Evolutionary conservation across 2,888 invertebrate species (phyloP).

Genomic region (Drosophila cognata): DNA sequence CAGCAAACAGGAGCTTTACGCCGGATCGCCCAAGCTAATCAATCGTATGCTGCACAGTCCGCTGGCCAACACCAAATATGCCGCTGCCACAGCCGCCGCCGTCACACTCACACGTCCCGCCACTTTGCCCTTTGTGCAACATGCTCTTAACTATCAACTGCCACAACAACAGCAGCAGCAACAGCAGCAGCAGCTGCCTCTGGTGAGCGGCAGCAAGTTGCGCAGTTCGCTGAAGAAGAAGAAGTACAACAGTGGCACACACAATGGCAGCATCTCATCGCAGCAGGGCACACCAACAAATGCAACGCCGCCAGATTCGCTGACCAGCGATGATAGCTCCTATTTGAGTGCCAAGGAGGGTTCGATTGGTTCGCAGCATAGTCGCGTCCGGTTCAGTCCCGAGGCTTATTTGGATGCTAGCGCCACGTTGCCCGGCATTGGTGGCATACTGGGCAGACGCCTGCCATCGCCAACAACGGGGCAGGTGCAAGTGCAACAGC

Average conservation of each 20-base stretch:
- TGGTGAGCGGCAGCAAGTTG: constrained; percentile 86
- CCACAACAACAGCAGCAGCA: constrained; percentile 27
- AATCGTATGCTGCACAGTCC: constrained; percentile 79
- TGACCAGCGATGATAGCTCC: constrained; percentile 94
- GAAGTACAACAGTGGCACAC: constrained; percentile 86
- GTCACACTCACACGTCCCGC: constrained; percentile 81
- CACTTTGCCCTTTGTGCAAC: constrained; percentile 85
- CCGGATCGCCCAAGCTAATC: constrained; percentile 77
- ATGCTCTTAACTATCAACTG: constrained; percentile 53
- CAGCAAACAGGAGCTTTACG: constrained; percentile 79
- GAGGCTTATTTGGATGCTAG: constrained; percentile 88
- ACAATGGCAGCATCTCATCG: constrained; percentile 75
- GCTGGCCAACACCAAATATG: constrained; percentile 67
- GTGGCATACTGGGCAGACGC: constrained; percentile 36
- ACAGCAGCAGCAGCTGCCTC: constrained; percentile 19
- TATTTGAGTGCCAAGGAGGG: constrained; percentile 94
- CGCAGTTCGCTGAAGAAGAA: constrained; percentile 90
- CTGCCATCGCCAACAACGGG: constrained; percentile 55
- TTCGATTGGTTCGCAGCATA: constrained; percentile 88
- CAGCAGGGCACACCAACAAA: constrained; percentile 89
- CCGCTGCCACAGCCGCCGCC: constrained; percentile 21
- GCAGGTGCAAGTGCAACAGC: constrained; percentile 23
- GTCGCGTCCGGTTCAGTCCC: constrained; percentile 92
- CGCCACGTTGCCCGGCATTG: constrained; percentile 32
- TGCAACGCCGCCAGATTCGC: constrained; percentile 93